Base-by-base conservation (phyloP, 1,140 invertebrate genomes). In the Gryon sp. region DNA sequence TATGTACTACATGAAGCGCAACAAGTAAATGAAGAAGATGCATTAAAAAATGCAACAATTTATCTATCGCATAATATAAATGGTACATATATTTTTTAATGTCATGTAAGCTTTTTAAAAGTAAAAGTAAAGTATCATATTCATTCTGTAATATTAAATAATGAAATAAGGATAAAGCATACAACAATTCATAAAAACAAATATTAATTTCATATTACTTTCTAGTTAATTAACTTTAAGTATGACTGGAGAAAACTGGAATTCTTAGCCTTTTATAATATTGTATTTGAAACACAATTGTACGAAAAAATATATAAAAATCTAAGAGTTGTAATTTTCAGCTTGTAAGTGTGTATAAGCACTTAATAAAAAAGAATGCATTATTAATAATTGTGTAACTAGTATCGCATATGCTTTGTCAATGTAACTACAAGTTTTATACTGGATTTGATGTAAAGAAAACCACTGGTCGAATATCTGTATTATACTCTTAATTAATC, bases 391-490 rank as follows among this genome's bases (percentile, higher is more conserved):
- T 65, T 57, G 36, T 46, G 26, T 34, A 70, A 12, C 45, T 38
- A 38, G 53, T 76, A 80, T 70, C 66, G 65, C 48, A 65, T 76
- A 78, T 53, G 66, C 68, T 79, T 66, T 82, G 79, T 68, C 68
- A 69, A 59, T 46, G 14, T 73, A 63, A 63, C 8, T 15, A 69
- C 46, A 38, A 43, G 46, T 80, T 81, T 78, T 48, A 19, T 52
- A 72, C 68, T 72, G 43, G 45, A 41, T 43, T 68, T 59, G 18
- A 26, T 59, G 32, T 69, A 72, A 46, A 52, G 50, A 45, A 53
- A 68, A 63, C 9, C 70, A 59, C 5, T 69, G 68, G 63, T 57
- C 52, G 15, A 76, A 24, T 38, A 26, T 9, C 26, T 40, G 66
- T 19, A 52, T 15, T 50, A 43, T 32, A 41, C 48, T 40, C 26